Evolutionary conservation across 1,140 invertebrate species (phyloP).

Genomic region (Trichomalopsis sarcophagae): DNA sequence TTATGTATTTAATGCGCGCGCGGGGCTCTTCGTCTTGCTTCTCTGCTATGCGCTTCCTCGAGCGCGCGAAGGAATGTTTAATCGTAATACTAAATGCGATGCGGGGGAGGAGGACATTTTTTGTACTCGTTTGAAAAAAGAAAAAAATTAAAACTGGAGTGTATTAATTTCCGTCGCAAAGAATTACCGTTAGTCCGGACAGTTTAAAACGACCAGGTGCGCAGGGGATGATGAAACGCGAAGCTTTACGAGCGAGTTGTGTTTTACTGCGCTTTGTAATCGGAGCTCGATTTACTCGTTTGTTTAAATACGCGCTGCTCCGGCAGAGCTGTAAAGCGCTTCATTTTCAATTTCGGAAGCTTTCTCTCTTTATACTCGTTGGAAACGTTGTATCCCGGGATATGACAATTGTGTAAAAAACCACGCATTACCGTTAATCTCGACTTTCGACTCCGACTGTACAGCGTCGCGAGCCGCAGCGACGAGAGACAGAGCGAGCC

Average conservation of each 20-base stretch:
- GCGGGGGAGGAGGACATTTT: background rate
- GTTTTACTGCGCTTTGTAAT: no score
- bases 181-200: background rate
- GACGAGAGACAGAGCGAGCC: background rate
- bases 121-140: background rate
- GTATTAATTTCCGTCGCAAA: background rate
- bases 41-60: constrained; percentile 38
- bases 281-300: no score
- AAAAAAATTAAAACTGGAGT: background rate
- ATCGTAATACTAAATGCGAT: constrained; percentile 36
- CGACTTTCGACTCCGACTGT: constrained; percentile 7
- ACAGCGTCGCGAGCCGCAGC: no score
- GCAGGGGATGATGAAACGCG: no score
- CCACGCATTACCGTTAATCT: background rate
- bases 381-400: no score
- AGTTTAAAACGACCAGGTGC: no score
- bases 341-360: no score
- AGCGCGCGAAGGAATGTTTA: constrained; percentile 43
- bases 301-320: no score
- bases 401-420: background rate
- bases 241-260: no score
- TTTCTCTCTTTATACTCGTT: no score
- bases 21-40: constrained; percentile 53
- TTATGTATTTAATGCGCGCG: constrained; percentile 25
- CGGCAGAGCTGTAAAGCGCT: no score